These are phyloP conservation scores for Pseudochirops corinnae DNA, from an alignment of 2,797 vertebrate species.

Conservation along the genomic window DNA sequence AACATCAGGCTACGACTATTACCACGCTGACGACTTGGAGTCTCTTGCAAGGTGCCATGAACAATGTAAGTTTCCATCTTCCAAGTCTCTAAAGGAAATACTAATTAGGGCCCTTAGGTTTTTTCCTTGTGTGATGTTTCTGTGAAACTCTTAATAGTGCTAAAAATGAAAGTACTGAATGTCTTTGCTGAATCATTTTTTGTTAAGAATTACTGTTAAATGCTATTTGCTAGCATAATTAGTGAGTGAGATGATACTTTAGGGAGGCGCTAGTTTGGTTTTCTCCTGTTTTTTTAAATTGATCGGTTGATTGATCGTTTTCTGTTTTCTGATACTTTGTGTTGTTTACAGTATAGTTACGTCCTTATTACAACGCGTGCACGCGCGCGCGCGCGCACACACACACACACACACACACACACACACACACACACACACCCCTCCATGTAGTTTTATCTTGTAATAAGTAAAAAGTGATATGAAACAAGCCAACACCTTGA, in stretches of 20 bases:
- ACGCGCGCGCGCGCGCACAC: too few relatives aligned
- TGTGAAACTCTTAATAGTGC: constrained; percentile 34
- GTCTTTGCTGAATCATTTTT: not conserved
- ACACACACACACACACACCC: not conserved
- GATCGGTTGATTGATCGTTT: not conserved
- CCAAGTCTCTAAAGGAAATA: constrained; percentile 41
- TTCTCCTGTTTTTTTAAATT: not conserved
- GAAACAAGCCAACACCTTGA: not conserved
- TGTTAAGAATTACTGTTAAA: not conserved
- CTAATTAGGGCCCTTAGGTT: constrained; percentile 13
- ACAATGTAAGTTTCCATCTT: constrained; percentile 87
- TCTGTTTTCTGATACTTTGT: not conserved
- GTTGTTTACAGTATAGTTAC: not conserved
- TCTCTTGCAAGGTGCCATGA: constrained; percentile 93
- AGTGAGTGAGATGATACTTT: not conserved
- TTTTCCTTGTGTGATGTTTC: constrained; percentile 46
- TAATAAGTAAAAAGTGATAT: not conserved
- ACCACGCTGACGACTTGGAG: constrained; percentile 94
- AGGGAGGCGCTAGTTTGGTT: not conserved
- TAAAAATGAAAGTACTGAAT: constrained; percentile 4
- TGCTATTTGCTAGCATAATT: not conserved
- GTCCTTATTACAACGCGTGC: too few relatives aligned
- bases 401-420: not conserved
- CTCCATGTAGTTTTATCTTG: not conserved
- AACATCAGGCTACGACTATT: constrained; percentile 94